These are phyloP conservation scores for Trimorus sp. DNA, from an alignment of 2,888 invertebrate species.

Conservation along the genomic window DNA sequence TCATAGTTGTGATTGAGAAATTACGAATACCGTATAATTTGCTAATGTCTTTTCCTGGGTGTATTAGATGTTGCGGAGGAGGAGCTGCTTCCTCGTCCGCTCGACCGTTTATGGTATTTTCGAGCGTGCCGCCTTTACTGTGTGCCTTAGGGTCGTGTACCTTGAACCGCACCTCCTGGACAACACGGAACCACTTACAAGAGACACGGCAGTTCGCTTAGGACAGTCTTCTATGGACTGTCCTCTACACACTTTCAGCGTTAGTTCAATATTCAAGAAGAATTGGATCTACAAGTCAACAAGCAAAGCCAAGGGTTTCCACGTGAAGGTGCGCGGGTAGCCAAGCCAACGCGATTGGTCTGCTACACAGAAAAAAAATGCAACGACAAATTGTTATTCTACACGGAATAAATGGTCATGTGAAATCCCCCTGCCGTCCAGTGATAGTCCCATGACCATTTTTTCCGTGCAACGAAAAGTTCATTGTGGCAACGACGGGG, in stretches of 20 bases:
- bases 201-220: conserved; percentile 81
- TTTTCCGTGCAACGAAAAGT: too few relatives aligned
- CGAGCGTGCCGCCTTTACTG: conserved; percentile 94
- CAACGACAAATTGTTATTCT: too few relatives aligned
- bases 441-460: too few relatives aligned
- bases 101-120: conserved; percentile 93
- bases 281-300: conserved; percentile 5
- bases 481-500: too few relatives aligned
- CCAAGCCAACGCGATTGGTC: too few relatives aligned
- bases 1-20: not conserved
- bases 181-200: conserved; percentile 83
- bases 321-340: not conserved
- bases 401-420: too few relatives aligned
- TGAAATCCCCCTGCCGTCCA: too few relatives aligned
- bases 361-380: too few relatives aligned
- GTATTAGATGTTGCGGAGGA: conserved; percentile 89
- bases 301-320: not conserved
- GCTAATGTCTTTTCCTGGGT: conserved; percentile 95
- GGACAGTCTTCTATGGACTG: conserved; percentile 74
- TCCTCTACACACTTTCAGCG: conserved; percentile 35
- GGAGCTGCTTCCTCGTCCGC: conserved; percentile 86
- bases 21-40: conserved; percentile 86
- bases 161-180: conserved; percentile 97
- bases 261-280: conserved; percentile 29
- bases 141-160: conserved; percentile 97